A percentile compares a stretch with the other conserved stretches of the same genome.
These are phyloP conservation scores for Aldrovandia affinis DNA, from an alignment of 2,797 vertebrate species.

Conservation along the genomic window DNA sequence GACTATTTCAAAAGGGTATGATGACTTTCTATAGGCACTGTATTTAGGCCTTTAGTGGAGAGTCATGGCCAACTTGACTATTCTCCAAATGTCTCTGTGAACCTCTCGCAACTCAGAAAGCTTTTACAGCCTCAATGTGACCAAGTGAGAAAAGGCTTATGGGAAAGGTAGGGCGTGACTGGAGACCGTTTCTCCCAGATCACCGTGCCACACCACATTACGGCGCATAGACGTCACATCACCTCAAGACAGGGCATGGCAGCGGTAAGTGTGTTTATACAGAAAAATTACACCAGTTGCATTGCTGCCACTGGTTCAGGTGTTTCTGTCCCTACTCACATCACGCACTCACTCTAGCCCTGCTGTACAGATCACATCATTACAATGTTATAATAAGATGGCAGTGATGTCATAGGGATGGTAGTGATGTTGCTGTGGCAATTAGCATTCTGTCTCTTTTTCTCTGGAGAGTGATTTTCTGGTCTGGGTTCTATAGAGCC, in stretches of 20 bases:
- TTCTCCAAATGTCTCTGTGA: not conserved
- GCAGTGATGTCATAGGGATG: constrained; percentile 1
- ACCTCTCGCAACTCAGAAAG: not conserved
- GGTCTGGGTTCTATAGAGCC: not conserved
- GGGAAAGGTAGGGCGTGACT: not conserved
- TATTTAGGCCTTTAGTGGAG: no score
- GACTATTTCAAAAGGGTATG: no score
- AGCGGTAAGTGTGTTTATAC: not conserved
- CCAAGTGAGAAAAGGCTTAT: not conserved
- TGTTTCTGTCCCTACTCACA: not conserved
- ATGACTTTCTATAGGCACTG: no score
- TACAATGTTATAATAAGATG: not conserved
- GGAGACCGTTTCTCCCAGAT: not conserved
- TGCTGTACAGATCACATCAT: not conserved
- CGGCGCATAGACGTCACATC: not conserved
- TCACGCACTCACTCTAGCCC: not conserved
- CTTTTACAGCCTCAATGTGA: not conserved
- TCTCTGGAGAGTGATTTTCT: not conserved
- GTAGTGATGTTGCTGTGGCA: not conserved
- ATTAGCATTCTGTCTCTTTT: not conserved
- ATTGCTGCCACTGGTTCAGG: not conserved
- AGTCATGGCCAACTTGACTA: no score
- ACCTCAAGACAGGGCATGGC: not conserved
- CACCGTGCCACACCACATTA: not conserved
- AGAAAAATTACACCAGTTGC: not conserved